These are phyloP conservation scores for Trematomus loennbergii DNA, from an alignment of 2,113 vertebrate species.

Conservation along the genomic window DNA sequence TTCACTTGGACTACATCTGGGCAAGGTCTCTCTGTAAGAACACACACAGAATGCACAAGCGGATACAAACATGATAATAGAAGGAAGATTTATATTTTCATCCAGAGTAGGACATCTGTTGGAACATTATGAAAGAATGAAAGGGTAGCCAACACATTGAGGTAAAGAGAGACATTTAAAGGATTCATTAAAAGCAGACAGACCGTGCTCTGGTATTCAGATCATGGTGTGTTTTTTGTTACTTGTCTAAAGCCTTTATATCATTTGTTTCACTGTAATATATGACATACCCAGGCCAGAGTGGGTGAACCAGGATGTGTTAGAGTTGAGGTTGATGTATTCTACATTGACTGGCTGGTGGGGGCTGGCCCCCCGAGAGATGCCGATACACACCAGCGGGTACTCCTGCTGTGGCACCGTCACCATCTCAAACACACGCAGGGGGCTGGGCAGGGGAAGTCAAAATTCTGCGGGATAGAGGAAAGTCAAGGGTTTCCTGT, in stretches of 20 bases:
- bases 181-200: background rate
- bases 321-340: slow-evolving; percentile 91
- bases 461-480: slow-evolving; percentile 83
- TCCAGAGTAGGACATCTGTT: background rate
- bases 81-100: background rate
- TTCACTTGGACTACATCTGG: slow-evolving; percentile 86
- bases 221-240: background rate
- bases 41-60: slow-evolving; percentile 33
- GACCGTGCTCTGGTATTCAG: no score
- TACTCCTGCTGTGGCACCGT: slow-evolving; percentile 87
- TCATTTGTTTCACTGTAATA: fast-evolving
- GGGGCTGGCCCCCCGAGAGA: slow-evolving; percentile 69
- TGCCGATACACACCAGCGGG: slow-evolving; percentile 88
- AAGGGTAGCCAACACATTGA: background rate
- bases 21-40: slow-evolving; percentile 78
- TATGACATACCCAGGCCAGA: slow-evolving; percentile 77
- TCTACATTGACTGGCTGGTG: slow-evolving; percentile 81
- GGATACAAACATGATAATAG: background rate
- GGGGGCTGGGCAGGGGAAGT: slow-evolving; percentile 88
- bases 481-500: background rate
- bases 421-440: slow-evolving; percentile 90
- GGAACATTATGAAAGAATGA: background rate
- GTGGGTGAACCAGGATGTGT: slow-evolving; percentile 91
- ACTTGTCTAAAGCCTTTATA: background rate
- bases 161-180: background rate